Base-by-base conservation (phyloP, 2,113 vertebrate genomes). In the Rhipidura dahli region DNA sequence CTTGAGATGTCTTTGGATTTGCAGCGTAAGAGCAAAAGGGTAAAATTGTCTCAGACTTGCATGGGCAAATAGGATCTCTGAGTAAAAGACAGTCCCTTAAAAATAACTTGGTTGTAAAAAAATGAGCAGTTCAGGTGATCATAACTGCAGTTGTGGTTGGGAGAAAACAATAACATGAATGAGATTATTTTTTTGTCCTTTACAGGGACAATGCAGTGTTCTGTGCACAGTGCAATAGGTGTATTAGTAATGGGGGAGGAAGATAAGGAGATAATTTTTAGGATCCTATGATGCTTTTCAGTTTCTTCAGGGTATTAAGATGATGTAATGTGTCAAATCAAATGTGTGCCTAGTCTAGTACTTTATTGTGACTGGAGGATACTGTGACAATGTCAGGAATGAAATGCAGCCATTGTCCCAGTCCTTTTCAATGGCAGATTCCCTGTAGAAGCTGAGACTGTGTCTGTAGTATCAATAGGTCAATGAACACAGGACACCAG, bases 391-490 rank as follows among this genome's bases (percentile, higher is more conserved):
- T 33, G 21, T 12, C 61, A 50, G 73, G 47, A 51, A 35, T 33
- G 13, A 66, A 72, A 24, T 4, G 5, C 23, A 33, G 16, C 31
- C 21, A 7, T 68, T 24, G 4, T 83, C 13, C 20, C n/a, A 45
- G 22, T 23, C 49, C 64, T 45, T 64, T 2, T 45, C 15, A 12
- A 0, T 53, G 63, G 40, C 60, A 49, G 24, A 11, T 33, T 26
- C 7, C 27, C 66, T 72, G 65, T 5, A 54, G 56, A 23, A 82
- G 44, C 49, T 79, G 51, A 31, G 53, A 4, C 6, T 49, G 4
- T 59, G 53, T 33, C 2, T 3, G 0, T 0, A 1, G 33, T 19
- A 37, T 37, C 49, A 77, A 45, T 12, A 49, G 35, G 22, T 5
- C 53, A 45, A 12, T 2, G 6, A 11, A 21, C 23, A 13, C 28